phyloP scores from a whole-genome alignment of 2,797 vertebrate genomes.

The Mionectes olivaceus region DNA sequence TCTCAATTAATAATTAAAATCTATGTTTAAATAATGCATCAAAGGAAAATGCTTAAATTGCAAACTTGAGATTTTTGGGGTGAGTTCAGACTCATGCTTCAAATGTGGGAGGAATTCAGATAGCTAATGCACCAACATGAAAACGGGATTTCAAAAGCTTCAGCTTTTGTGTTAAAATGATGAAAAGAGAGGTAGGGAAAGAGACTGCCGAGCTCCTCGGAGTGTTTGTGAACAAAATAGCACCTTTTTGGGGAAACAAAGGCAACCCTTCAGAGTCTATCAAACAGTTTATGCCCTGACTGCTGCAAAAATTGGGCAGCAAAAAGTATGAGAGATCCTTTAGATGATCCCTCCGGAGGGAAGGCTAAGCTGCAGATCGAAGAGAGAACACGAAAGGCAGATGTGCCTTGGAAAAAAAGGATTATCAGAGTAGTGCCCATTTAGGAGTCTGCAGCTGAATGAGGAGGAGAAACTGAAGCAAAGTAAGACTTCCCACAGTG shows the following conservation, averaged over 20 bases:
- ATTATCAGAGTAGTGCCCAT: neutral
- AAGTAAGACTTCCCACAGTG: neutral
- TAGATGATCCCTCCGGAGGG: neutral
- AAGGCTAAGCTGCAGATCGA: neutral
- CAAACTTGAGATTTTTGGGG: conserved; percentile 21
- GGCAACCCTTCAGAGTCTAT: neutral
- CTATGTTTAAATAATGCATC: conserved; percentile 55
- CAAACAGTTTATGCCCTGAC: conserved; percentile 26
- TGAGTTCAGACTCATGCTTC: conserved; percentile 15
- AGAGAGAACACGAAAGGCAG: neutral
- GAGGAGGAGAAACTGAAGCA: conserved; percentile 8
- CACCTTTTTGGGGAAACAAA: conserved; percentile 51
- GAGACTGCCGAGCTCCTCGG: neutral
- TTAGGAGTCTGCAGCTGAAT: neutral
- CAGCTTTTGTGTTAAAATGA: conserved; percentile 38
- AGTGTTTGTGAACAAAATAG: conserved; percentile 65
- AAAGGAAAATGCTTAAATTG: conserved; percentile 54
- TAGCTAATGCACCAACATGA: conserved; percentile 3
- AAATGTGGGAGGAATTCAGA: conserved; percentile 23
- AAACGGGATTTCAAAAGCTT: conserved; percentile 17
- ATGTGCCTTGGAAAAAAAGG: neutral
- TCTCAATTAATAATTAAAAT: conserved; percentile 57
- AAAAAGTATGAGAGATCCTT: conserved; percentile 14
- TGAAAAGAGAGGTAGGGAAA: conserved; percentile 45
- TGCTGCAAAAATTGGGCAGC: conserved; percentile 12